These are phyloP conservation scores for Cydia amplana DNA, from an alignment of 1,140 invertebrate species.

Conservation along the genomic window DNA sequence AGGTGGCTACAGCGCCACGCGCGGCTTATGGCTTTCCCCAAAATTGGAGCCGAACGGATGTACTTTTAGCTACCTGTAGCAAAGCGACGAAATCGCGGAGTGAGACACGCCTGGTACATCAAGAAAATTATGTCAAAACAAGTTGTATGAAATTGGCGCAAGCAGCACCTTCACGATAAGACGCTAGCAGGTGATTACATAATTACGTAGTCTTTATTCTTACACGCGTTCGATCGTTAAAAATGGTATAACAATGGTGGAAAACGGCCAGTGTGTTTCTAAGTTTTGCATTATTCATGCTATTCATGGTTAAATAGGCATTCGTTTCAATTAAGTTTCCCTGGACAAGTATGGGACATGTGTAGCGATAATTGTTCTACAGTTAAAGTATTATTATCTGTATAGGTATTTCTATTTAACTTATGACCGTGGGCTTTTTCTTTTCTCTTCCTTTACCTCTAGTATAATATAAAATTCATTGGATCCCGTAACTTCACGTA, in stretches of 20 bases:
- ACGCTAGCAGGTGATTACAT: background rate
- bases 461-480: too few relatives aligned
- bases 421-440: background rate
- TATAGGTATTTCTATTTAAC: background rate
- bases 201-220: slow-evolving; percentile 19
- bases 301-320: slow-evolving; percentile 25
- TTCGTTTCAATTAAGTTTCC: slow-evolving; percentile 27
- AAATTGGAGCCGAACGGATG: too few relatives aligned
- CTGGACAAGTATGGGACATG: background rate
- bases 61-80: too few relatives aligned
- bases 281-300: slow-evolving; percentile 16
- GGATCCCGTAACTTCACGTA: too few relatives aligned
- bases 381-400: background rate
- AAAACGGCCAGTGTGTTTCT: background rate
- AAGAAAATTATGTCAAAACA: background rate
- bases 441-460: too few relatives aligned
- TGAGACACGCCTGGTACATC: too few relatives aligned
- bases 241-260: slow-evolving; percentile 1
- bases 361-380: background rate
- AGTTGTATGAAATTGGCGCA: background rate
- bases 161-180: background rate
- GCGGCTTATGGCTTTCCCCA: too few relatives aligned
- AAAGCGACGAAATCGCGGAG: too few relatives aligned
- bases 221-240: background rate
- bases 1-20: too few relatives aligned